phyloP scores from a whole-genome alignment of 2,113 vertebrate species.

The Eretmochelys imbricata region DNA sequence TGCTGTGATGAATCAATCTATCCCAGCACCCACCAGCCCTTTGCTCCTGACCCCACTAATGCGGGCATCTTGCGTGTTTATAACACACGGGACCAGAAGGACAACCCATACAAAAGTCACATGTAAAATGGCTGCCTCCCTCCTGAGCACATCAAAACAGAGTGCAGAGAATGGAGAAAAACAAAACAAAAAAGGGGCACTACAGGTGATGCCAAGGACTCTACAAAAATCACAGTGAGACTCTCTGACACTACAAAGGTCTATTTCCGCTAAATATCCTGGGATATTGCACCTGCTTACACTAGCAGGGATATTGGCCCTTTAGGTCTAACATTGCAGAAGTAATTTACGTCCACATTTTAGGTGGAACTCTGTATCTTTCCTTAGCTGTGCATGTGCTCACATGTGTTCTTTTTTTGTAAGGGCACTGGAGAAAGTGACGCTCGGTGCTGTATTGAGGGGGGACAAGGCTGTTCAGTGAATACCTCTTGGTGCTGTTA shows the following conservation, averaged over 20 bases:
- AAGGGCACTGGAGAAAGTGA: background rate
- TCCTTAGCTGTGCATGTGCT: background rate
- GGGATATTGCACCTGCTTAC: background rate
- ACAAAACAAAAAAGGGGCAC: background rate
- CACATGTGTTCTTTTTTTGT: background rate
- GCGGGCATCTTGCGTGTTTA: background rate
- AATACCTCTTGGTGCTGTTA: background rate
- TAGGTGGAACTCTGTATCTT: background rate
- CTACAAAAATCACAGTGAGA: no score
- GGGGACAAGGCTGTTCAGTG: background rate
- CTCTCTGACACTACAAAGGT: no score
- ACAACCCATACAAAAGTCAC: background rate
- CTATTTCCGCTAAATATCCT: background rate
- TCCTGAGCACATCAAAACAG: background rate
- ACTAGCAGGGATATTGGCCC: background rate
- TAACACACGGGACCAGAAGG: background rate
- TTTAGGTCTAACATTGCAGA: background rate
- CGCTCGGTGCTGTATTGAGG: background rate
- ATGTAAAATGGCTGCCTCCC: background rate
- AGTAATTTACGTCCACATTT: background rate
- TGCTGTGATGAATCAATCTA: background rate
- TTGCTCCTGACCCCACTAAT: background rate
- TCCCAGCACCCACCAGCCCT: background rate
- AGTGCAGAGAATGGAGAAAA: background rate
- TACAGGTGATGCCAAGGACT: background rate